Evolutionary conservation across 2,113 vertebrate species (phyloP).

Genomic region (Ptilonorhynchus violaceus): DNA sequence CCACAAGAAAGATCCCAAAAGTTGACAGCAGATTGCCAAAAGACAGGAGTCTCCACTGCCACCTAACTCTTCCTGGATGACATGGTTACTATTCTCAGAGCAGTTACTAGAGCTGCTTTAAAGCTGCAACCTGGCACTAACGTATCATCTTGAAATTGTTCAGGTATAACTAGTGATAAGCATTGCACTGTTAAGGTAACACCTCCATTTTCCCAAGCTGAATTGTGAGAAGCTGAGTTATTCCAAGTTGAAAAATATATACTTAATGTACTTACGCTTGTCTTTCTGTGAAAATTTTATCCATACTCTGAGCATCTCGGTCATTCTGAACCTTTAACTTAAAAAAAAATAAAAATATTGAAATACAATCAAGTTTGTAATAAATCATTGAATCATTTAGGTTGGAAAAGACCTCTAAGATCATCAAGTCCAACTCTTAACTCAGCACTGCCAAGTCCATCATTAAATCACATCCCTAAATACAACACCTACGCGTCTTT

Average conservation of each 20-base stretch:
- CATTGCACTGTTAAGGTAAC: neutral
- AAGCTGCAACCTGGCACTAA: neutral
- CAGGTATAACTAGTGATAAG: neutral
- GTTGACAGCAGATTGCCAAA: neutral
- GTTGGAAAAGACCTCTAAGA: neutral
- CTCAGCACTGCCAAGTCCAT: neutral
- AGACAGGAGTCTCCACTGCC: neutral
- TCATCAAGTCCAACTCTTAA: neutral
- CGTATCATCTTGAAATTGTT: neutral
- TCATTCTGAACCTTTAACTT: slow-evolving; percentile 93
- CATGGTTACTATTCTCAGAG: neutral
- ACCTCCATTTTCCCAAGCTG: neutral
- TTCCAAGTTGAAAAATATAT: neutral
- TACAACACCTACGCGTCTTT: neutral
- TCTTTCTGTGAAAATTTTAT: slow-evolving; percentile 91
- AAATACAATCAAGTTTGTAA: neutral
- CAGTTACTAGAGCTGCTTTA: neutral
- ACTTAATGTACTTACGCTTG: slow-evolving; percentile 82
- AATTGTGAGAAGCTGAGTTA: neutral
- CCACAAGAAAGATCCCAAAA: neutral
- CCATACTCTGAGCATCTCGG: slow-evolving; percentile 84
- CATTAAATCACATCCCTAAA: neutral
- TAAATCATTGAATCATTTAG: neutral
- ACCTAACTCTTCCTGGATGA: neutral
- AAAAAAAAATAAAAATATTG: neutral